Base-by-base conservation (phyloP, 2,113 vertebrate genomes). In the Triplophysa tibetana region DNA sequence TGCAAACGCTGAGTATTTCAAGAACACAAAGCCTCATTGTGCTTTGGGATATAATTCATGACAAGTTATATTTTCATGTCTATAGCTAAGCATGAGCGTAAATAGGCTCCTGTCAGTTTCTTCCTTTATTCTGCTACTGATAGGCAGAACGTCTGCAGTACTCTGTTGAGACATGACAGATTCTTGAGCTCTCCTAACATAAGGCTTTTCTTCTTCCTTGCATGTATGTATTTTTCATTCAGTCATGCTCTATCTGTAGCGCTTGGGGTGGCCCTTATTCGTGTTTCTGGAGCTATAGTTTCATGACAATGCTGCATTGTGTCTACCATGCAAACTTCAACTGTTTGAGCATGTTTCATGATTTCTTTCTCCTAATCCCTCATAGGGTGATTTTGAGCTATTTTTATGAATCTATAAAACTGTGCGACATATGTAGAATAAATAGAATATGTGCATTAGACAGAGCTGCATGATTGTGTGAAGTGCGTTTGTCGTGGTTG, bases 161-260 rank as follows among this genome's bases (percentile, higher is more conserved):
- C 79, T 79, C 66, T 84, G 83, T 84, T 43, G 64, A 84, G 83
- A 84, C 83, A 76, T 82, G 83, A 84, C 58, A 69, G 67, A 41
- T 61, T 75, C 77, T 65, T 77, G 75, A 23, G 58, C 68, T 60
- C 68, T 77, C 60, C 69, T 70, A 70, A 75, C 65, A 75, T 65
- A 63, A 78, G 66, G 80, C 62, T 79, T 79, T 79, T 70, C 76
- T 79, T 62, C 23, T 78, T 65, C 76, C 58, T 62, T 81, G 70
- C 41, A 67, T 70, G 80, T 74, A 52, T 70, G 70, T 78, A 45
- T 75, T 82, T 58, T 82, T 52, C 26, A 19, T 70, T 77, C 62
- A 64, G 80, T 82, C 80, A 80, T 61, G 69, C 80, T 68, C 50
- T 33, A 78, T 82, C 80, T 84, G 78, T 65, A 66, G 65, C 60